phyloP scores from a whole-genome alignment of 2,113 vertebrate genomes.

The Atlantisia rogersi region DNA sequence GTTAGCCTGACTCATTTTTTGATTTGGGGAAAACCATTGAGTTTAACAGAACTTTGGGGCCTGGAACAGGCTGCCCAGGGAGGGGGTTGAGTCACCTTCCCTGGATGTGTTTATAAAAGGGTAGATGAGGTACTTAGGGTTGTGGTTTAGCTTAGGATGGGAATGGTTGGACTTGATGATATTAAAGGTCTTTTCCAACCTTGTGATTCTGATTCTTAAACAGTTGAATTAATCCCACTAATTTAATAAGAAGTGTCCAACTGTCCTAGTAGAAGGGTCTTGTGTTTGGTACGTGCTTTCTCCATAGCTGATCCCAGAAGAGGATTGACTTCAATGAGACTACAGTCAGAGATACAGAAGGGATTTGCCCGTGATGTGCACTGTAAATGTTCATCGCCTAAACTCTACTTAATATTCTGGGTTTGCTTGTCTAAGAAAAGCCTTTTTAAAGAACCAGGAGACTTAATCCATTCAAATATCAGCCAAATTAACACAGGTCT shows the following conservation, averaged over 20 bases:
- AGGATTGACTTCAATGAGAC: background rate
- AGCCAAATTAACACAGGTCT: background rate
- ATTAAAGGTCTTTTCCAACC: no score
- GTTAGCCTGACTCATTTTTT: background rate
- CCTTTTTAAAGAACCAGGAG: background rate
- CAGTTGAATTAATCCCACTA: background rate
- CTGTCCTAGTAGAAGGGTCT: background rate
- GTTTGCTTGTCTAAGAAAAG: background rate
- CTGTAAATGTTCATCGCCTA: rapidly evolving
- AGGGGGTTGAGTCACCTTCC: no score
- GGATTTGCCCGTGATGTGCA: background rate
- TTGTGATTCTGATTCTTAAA: no score
- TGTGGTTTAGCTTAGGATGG: no score
- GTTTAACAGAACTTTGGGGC: no score
- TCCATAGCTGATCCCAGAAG: background rate
- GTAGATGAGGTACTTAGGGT: no score
- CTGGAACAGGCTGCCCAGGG: no score
- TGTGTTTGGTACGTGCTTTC: background rate
- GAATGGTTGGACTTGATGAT: no score
- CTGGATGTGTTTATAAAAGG: no score
- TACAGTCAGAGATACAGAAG: background rate
- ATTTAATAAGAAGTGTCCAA: background rate
- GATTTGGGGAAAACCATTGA: background rate
- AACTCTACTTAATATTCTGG: background rate
- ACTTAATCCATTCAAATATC: background rate